phyloP scores from a whole-genome alignment of 2,797 vertebrate genomes.

The Pangasius larnaudii region DNA sequence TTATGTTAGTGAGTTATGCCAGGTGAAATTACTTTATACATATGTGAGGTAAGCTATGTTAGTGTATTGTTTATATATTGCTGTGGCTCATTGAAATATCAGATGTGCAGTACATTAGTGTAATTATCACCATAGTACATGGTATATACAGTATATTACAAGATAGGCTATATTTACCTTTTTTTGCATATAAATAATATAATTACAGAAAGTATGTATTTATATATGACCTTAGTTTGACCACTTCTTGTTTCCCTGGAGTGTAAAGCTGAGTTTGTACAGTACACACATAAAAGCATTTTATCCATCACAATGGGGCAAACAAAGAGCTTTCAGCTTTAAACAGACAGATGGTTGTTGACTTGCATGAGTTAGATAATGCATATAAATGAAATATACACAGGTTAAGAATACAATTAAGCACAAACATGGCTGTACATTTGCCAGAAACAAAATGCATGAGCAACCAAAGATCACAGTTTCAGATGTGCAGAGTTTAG shows the following conservation, averaged over 20 bases:
- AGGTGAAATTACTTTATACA: not conserved
- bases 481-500: not conserved
- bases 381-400: not conserved
- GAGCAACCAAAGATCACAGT: not conserved
- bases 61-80: not conserved
- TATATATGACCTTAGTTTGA: not conserved
- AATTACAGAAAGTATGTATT: not conserved
- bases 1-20: not conserved
- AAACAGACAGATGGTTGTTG: not conserved
- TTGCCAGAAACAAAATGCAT: not conserved
- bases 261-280: not conserved
- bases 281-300: not conserved
- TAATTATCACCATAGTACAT: not conserved
- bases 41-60: not conserved
- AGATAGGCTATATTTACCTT: not conserved
- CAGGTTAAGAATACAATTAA: constrained; percentile 6
- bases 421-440: not conserved
- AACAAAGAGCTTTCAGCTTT: not conserved
- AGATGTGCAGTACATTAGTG: not conserved
- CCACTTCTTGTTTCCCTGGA: not conserved
- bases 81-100: not conserved
- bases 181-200: not conserved
- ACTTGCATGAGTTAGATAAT: not conserved
- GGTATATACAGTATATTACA: not conserved
- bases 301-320: not conserved